Percentiles rank a stretch among this genome's conserved stretches.
phyloP scores from a whole-genome alignment of 2,113 vertebrate genomes.

The Bubo blakistoni region DNA sequence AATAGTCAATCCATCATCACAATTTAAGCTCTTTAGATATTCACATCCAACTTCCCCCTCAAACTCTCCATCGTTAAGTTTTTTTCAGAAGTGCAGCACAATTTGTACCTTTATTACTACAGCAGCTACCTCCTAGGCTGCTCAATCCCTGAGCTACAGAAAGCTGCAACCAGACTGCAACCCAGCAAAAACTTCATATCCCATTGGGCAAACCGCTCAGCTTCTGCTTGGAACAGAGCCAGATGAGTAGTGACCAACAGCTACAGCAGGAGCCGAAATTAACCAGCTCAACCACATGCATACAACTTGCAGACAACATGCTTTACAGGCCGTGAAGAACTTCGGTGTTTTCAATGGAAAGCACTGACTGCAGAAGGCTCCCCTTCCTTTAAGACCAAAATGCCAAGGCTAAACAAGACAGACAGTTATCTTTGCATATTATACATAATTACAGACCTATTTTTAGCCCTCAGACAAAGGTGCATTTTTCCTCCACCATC shows the following conservation, averaged over 20 bases:
- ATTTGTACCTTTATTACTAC: not conserved
- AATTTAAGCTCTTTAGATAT: not conserved
- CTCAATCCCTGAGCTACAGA: not conserved
- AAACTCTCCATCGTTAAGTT: not conserved
- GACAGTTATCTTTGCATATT: not conserved
- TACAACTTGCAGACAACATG: not conserved
- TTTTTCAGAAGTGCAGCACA: not conserved
- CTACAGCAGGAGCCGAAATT: not conserved
- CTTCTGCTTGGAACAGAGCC: not conserved
- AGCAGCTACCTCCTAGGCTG: not conserved
- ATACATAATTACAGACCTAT: not conserved
- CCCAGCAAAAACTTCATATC: not conserved
- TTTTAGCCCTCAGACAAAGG: not conserved
- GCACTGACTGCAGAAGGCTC: not conserved
- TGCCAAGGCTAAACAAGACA: not conserved
- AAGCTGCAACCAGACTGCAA: not conserved
- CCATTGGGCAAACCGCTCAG: not conserved
- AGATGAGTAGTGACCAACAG: not conserved
- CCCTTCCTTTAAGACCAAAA: not conserved
- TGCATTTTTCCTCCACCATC: not conserved
- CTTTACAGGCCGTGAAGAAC: not conserved
- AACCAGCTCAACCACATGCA: not conserved
- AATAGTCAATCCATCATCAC: not conserved
- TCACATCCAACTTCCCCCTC: accelerated
- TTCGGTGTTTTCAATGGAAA: not conserved